Percentiles rank a stretch among this genome's conserved stretches.
Conservation (phyloP, 2,888 invertebrate genomes). For the Nebria brevicollis region DNA sequence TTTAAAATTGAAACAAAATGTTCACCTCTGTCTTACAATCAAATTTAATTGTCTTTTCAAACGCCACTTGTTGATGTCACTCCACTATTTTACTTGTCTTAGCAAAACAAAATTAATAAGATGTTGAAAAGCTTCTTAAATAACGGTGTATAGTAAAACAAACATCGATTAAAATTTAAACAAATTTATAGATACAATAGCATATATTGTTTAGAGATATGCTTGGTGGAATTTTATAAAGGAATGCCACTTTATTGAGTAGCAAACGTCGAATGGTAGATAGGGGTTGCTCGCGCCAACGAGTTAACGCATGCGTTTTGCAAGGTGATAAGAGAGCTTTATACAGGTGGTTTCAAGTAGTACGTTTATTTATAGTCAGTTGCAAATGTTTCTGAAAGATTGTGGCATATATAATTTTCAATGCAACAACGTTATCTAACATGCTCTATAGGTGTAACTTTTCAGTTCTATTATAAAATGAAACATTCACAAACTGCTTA, state of each 20-base stretch:
- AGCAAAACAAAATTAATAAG: not conserved
- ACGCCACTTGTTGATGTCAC: not conserved
- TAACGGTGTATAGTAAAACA: not conserved
- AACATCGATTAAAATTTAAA: not conserved
- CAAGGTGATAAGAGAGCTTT: not conserved
- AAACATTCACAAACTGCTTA: too few species aligned
- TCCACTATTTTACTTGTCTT: not conserved
- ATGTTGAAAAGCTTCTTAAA: not conserved
- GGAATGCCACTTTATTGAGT: not conserved
- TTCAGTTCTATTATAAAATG: too few species aligned
- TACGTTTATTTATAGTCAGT: not conserved
- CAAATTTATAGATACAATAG: not conserved
- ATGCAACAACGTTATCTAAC: too few species aligned
- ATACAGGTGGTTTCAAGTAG: slow-evolving; percentile 9
- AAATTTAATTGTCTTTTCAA: too few species aligned
- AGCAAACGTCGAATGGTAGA: slow-evolving; percentile 12
- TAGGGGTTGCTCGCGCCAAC: slow-evolving; percentile 8
- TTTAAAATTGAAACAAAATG: too few species aligned
- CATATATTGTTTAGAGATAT: not conserved
- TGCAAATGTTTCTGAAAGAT: too few species aligned
- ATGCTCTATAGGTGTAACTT: too few species aligned
- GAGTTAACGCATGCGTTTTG: not conserved
- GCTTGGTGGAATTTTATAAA: not conserved
- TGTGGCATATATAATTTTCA: too few species aligned
- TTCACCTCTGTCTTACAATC: too few species aligned